These are phyloP conservation scores for Resseliella maxima DNA, from an alignment of 2,888 invertebrate species.

Conservation along the genomic window DNA sequence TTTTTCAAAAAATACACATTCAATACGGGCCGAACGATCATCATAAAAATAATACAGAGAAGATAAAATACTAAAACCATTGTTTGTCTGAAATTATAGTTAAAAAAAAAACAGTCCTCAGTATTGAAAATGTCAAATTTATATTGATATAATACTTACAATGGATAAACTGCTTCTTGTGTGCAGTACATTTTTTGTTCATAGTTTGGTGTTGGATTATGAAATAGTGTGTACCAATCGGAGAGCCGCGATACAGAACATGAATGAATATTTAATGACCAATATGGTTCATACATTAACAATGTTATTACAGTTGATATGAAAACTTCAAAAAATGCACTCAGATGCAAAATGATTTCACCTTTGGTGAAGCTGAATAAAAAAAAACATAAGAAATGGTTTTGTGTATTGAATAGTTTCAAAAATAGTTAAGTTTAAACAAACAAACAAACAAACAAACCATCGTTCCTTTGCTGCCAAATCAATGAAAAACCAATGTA, in stretches of 20 bases:
- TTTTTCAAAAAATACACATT: conserved; percentile 75
- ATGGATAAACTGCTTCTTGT: conserved; percentile 96
- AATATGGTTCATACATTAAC: conserved; percentile 84
- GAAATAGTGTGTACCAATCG: conserved; percentile 96
- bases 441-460: conserved; percentile 65
- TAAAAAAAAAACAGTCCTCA: conserved; percentile 4
- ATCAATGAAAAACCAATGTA: conserved; percentile 95
- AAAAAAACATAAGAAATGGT: no score
- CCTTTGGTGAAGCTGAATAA: conserved; percentile 75
- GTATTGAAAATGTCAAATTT: not conserved
- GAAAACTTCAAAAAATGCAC: conserved; percentile 84
- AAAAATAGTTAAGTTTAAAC: no score
- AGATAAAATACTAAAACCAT: conserved; percentile 92
- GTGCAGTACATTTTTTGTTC: conserved; percentile 90
- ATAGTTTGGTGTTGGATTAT: conserved; percentile 95
- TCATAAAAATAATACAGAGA: conserved; percentile 81
- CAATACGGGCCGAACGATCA: conserved; percentile 81
- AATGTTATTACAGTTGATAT: conserved; percentile 82
- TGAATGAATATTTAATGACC: conserved; percentile 79
- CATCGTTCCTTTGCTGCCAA: conserved; percentile 79
- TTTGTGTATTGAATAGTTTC: no score
- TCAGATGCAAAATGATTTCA: conserved; percentile 80
- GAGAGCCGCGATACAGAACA: conserved; percentile 84
- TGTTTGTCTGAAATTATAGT: conserved; percentile 77
- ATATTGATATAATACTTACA: conserved; percentile 74